These are phyloP conservation scores for Oscheius onirici DNA, from an alignment of 2,888 invertebrate species.

Conservation along the genomic window DNA sequence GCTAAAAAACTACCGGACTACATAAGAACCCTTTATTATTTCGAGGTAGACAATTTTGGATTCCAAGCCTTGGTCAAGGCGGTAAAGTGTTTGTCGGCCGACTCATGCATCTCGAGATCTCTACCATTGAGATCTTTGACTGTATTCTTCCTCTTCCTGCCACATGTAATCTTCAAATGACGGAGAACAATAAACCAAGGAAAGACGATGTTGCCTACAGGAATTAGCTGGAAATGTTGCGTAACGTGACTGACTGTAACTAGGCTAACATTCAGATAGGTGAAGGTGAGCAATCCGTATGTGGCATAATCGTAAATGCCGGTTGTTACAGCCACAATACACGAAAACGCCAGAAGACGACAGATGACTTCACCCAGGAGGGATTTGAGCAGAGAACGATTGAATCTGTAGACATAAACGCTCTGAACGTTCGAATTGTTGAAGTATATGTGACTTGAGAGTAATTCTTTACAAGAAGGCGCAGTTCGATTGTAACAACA, in stretches of 20 bases:
- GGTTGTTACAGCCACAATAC: background rate
- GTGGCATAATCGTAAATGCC: background rate
- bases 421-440: too few relatives aligned
- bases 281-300: slow-evolving; percentile 5
- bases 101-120: background rate
- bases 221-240: background rate
- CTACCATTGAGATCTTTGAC: background rate
- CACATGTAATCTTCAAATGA: background rate
- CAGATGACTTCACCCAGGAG: slow-evolving; percentile 1
- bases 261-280: slow-evolving; percentile 5
- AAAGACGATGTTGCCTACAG: slow-evolving; percentile 14
- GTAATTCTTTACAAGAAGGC: too few relatives aligned
- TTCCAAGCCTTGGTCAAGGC: background rate
- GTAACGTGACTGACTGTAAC: background rate
- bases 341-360: background rate
- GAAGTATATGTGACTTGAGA: too few relatives aligned
- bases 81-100: background rate
- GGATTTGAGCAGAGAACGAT: slow-evolving; percentile 3
- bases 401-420: background rate
- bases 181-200: background rate
- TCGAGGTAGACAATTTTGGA: background rate
- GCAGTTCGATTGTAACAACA: too few relatives aligned
- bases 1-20: too few relatives aligned
- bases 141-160: background rate
- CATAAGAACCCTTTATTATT: too few relatives aligned